Percentiles rank a stretch among this genome's conserved stretches.
phyloP scores from a whole-genome alignment of 2,113 vertebrate genomes.

The Ceyx margarethae region DNA sequence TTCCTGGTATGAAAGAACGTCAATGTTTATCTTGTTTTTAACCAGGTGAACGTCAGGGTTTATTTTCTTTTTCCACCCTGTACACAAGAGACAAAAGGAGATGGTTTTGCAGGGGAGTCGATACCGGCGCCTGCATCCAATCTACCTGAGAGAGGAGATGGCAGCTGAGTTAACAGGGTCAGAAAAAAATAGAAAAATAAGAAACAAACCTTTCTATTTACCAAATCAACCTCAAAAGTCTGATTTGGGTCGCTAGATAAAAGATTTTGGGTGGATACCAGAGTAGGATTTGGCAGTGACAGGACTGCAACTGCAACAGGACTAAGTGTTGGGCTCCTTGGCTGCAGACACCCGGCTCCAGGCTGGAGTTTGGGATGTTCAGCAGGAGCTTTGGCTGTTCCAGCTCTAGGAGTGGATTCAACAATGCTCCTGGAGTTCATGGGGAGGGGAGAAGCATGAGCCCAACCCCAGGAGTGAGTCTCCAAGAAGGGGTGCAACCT shows the following conservation, averaged over 20 bases:
- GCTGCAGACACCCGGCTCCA: fast-evolving
- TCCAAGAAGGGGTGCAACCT: fast-evolving
- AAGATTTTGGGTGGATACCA: background rate
- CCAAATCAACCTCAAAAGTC: background rate
- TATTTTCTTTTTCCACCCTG: background rate
- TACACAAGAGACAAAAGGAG: background rate
- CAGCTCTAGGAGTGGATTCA: background rate
- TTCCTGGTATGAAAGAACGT: background rate
- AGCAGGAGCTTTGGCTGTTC: background rate
- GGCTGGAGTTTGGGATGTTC: background rate
- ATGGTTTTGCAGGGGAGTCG: background rate
- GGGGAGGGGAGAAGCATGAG: background rate
- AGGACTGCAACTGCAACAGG: fast-evolving
- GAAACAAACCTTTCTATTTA: background rate
- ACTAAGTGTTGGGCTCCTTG: fast-evolving
- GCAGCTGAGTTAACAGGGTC: background rate
- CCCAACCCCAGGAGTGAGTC: background rate
- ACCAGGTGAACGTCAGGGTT: background rate
- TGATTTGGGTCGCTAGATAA: background rate
- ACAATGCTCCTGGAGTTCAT: background rate
- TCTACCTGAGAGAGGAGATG: background rate
- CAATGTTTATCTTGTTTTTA: slow-evolving; percentile 28
- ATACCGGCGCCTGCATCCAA: fast-evolving
- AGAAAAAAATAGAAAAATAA: background rate
- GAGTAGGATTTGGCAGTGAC: background rate